phyloP scores from a whole-genome alignment of 2,888 invertebrate species.

The Plagodis dolabraria region DNA sequence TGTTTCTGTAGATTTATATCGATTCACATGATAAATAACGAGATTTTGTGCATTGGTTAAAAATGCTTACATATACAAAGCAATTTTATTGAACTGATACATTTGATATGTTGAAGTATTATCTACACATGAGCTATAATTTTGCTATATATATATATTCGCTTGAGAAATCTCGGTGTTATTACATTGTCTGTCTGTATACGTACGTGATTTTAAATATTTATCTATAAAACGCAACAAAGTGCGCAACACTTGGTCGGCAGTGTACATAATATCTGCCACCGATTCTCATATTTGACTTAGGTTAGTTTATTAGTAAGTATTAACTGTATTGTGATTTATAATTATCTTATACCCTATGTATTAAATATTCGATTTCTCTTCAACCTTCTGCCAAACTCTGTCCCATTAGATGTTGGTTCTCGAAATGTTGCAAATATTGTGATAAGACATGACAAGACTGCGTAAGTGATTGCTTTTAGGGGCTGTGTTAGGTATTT shows the following conservation, averaged over 20 bases:
- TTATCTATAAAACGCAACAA: conserved; percentile 17
- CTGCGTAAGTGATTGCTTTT: conserved; percentile 51
- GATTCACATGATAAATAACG: too few relatives aligned
- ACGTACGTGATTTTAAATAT: conserved; percentile 20
- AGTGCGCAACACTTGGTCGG: conserved; percentile 27
- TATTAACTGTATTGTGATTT: conserved; percentile 83
- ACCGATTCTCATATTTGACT: conserved; percentile 66
- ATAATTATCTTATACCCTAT: conserved; percentile 64
- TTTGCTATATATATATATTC: conserved; percentile 3
- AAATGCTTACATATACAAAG: background rate
- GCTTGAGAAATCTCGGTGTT: conserved; percentile 25
- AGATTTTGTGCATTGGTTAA: too few relatives aligned
- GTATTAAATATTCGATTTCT: conserved; percentile 62
- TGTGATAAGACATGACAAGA: conserved; percentile 71
- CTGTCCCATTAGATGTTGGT: conserved; percentile 59
- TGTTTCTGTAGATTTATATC: too few relatives aligned
- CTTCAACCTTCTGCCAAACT: conserved; percentile 72
- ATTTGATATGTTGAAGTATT: background rate
- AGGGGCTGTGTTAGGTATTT: conserved; percentile 61
- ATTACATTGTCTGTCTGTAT: conserved; percentile 24
- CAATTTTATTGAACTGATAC: background rate
- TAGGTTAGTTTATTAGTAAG: conserved; percentile 76
- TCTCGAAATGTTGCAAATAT: conserved; percentile 45
- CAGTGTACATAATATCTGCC: conserved; percentile 60
- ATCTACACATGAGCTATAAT: background rate